Percentiles rank a stretch among this genome's conserved stretches.
Evolutionary conservation across 2,888 invertebrate genomes (phyloP).

Genomic region (Molorchus minor): DNA sequence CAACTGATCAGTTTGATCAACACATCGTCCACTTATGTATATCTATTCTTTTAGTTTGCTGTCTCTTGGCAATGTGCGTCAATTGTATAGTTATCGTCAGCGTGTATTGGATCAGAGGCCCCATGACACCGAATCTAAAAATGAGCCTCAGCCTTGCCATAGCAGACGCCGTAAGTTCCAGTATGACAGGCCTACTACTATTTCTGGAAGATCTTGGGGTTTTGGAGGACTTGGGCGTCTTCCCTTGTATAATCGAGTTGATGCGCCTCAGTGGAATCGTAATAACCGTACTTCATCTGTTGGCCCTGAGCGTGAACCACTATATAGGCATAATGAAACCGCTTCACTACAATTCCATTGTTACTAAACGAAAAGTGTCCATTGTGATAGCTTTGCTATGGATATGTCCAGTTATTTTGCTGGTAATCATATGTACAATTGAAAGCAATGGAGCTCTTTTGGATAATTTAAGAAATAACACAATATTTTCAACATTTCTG

Average conservation of each 20-base stretch:
- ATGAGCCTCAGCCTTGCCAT: conserved; percentile 69
- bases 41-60: conserved; percentile 62
- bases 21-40: conserved; percentile 39
- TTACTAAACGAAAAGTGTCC: conserved; percentile 66
- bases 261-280: conserved; percentile 69
- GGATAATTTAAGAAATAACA: conserved; percentile 40
- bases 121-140: conserved; percentile 68
- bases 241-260: conserved; percentile 58
- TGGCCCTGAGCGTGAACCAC: conserved; percentile 72
- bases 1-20: conserved; percentile 23
- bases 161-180: conserved; percentile 68
- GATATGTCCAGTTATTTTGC: conserved; percentile 62
- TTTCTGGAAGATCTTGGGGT: conserved; percentile 33
- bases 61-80: conserved; percentile 65
- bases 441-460: conserved; percentile 63
- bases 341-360: conserved; percentile 70
- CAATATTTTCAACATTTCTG: conserved; percentile 50
- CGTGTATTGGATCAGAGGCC: conserved; percentile 67
- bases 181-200: conserved; percentile 61
- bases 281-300: conserved; percentile 70
- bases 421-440: conserved; percentile 62
- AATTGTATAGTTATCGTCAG: conserved; percentile 67
- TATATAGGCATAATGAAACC: conserved; percentile 71
- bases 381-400: conserved; percentile 66
- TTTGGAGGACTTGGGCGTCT: conserved; percentile 29